phyloP scores from a whole-genome alignment of 1,140 invertebrate genomes.

The Orchestia grillus region DNA sequence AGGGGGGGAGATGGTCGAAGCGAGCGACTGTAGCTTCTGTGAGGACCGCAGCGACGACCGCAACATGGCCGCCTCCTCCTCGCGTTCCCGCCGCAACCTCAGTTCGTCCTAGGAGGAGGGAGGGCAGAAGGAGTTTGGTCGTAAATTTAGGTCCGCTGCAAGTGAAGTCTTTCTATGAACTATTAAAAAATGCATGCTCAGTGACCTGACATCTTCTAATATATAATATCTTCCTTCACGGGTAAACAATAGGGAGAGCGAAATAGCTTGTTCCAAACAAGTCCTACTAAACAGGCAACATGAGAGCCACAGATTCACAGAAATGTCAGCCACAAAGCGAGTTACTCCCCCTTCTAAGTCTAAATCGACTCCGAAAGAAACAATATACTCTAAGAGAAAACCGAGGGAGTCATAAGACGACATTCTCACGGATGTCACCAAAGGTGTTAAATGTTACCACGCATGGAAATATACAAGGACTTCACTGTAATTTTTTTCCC shows the following conservation, averaged over 20 bases:
- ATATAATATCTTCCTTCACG: neutral
- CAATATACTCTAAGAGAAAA: neutral
- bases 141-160: neutral
- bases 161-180: neutral
- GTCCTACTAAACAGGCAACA: neutral
- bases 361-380: neutral
- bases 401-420: neutral
- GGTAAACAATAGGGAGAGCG: neutral
- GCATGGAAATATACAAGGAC: neutral
- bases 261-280: neutral
- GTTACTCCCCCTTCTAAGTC: neutral
- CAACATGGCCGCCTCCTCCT: conserved; percentile 65
- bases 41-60: conserved; percentile 64
- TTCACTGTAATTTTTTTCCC: neutral
- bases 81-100: conserved; percentile 64
- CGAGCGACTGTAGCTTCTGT: conserved; percentile 71
- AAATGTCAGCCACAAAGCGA: neutral
- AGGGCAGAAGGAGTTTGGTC: neutral
- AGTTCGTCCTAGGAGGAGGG: conserved; percentile 61
- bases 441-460: neutral
- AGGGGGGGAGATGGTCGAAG: conserved; percentile 68
- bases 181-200: neutral
- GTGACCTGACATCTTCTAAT: neutral
- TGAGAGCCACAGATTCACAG: neutral
- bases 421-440: neutral